Percentiles rank a stretch among this genome's conserved stretches.
These are phyloP conservation scores for Chaetops frenatus DNA, from an alignment of 2,113 vertebrate genomes.

Conservation along the genomic window DNA sequence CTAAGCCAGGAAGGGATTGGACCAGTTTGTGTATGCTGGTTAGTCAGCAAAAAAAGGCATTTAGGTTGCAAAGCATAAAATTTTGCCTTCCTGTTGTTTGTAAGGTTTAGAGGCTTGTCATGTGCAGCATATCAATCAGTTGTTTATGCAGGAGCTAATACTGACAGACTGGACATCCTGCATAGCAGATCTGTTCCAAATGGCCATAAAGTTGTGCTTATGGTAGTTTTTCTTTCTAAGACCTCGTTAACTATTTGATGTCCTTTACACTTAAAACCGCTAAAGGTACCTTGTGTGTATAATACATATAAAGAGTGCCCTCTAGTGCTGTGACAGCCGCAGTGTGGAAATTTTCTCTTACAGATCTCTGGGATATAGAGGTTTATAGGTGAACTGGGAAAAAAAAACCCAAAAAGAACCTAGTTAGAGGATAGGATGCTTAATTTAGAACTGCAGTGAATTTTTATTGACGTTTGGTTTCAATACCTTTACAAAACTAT, in stretches of 20 bases:
- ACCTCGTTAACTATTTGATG: neutral
- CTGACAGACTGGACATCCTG: neutral
- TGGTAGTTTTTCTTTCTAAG: neutral
- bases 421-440: neutral
- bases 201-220: constrained; percentile 1
- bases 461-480: neutral
- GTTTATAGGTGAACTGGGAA: neutral
- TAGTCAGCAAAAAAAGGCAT: neutral
- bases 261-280: neutral
- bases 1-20: neutral
- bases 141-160: neutral
- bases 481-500: neutral
- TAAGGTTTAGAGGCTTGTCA: neutral
- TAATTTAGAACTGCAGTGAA: neutral
- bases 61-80: neutral
- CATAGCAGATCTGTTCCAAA: neutral
- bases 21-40: neutral
- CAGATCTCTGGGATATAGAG: neutral
- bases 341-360: neutral
- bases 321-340: constrained; percentile 37
- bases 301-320: constrained; percentile 49
- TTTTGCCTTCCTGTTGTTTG: constrained; percentile 17
- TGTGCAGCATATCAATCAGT: neutral
- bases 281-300: neutral
- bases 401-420: too few relatives aligned